Conservation (phyloP, 2,888 invertebrate genomes). For the Patella depressa region DNA sequence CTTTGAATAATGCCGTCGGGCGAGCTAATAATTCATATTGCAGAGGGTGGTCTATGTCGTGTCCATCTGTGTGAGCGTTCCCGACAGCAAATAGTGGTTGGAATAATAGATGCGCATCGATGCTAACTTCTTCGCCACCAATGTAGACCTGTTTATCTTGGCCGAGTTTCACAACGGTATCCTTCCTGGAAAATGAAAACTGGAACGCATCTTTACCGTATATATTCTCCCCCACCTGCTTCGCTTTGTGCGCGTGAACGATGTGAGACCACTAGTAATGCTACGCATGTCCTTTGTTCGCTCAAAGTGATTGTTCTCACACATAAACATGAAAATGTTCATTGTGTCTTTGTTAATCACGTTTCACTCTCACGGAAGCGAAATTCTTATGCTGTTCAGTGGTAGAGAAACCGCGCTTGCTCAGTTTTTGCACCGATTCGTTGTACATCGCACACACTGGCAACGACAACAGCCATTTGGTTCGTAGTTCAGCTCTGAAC, state of each 20-base stretch:
- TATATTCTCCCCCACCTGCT: slow-evolving; percentile 29
- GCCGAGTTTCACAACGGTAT: slow-evolving; percentile 28
- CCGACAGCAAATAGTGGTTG: slow-evolving; percentile 31
- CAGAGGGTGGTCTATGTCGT: slow-evolving; percentile 24
- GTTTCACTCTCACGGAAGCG: background rate
- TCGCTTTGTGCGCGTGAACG: too few relatives aligned
- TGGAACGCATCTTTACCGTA: slow-evolving; percentile 13
- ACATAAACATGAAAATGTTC: slow-evolving; percentile 22
- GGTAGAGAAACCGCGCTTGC: slow-evolving; percentile 11
- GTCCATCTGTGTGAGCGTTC: background rate
- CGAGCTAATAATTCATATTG: slow-evolving; percentile 30
- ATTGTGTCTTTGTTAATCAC: slow-evolving; percentile 30
- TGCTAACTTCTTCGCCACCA: slow-evolving; percentile 19
- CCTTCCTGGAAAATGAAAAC: slow-evolving; percentile 29
- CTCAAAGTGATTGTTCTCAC: slow-evolving; percentile 32
- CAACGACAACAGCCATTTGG: slow-evolving; percentile 39
- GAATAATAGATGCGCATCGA: slow-evolving; percentile 36
- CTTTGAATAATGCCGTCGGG: slow-evolving; percentile 38
- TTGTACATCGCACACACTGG: slow-evolving; percentile 37
- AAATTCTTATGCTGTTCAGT: slow-evolving; percentile 37
- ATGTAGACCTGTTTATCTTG: slow-evolving; percentile 19
- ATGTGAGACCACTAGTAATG: slow-evolving; percentile 37
- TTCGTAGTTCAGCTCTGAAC: too few relatives aligned
- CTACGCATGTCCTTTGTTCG: slow-evolving; percentile 31
- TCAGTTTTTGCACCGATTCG: slow-evolving; percentile 35